phyloP scores from a whole-genome alignment of 2,888 invertebrate genomes.

The Prosopocoilus inquinatus region DNA sequence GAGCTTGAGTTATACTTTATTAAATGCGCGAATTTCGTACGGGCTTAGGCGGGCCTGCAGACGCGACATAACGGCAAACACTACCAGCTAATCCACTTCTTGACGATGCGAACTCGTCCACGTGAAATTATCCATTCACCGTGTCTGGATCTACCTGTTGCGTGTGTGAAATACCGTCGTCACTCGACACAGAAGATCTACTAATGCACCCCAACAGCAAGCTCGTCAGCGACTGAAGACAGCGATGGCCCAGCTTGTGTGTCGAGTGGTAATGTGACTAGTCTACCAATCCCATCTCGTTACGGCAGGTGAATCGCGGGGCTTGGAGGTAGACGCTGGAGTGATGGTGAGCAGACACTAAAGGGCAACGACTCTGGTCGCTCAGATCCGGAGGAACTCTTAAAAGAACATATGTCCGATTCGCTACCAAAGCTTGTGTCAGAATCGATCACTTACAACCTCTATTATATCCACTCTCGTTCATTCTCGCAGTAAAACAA shows the following conservation, averaged over 20 bases:
- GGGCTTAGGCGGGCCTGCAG: not conserved
- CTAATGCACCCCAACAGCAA: not conserved
- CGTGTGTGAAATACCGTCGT: too few species aligned
- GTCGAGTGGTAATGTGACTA: slow-evolving; percentile 23
- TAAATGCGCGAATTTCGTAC: slow-evolving; percentile 21
- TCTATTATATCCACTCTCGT: too few species aligned
- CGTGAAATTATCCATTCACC: not conserved
- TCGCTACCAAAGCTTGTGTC: slow-evolving; percentile 16
- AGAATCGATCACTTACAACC: slow-evolving; percentile 14
- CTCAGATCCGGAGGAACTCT: slow-evolving; percentile 38
- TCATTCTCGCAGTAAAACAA: too few species aligned
- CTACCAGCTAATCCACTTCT: not conserved
- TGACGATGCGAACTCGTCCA: not conserved
- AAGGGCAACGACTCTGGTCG: slow-evolving; percentile 44
- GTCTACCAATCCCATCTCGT: slow-evolving; percentile 44
- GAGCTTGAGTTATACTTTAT: slow-evolving; percentile 13
- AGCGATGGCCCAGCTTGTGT: not conserved
- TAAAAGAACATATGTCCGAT: slow-evolving; percentile 34
- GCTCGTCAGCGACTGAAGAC: not conserved
- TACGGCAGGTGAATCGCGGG: slow-evolving; percentile 44
- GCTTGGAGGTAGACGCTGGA: slow-evolving; percentile 31
- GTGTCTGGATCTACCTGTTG: slow-evolving; percentile 14
- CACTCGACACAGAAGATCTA: too few species aligned
- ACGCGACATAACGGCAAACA: not conserved
- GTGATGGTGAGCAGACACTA: slow-evolving; percentile 40